Conservation (phyloP, 2,113 vertebrate genomes). For the Brachyistius frenatus region DNA sequence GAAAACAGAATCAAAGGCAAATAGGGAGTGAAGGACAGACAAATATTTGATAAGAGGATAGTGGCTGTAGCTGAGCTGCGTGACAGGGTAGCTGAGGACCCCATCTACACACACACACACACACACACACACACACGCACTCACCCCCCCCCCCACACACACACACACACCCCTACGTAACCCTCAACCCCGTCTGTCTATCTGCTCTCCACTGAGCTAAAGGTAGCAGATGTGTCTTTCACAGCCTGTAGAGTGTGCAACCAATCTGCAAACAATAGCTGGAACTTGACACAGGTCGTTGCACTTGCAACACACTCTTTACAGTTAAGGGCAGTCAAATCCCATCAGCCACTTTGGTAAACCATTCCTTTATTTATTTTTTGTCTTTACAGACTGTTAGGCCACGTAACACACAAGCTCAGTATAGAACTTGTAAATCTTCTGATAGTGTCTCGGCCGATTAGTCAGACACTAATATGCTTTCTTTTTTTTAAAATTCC, state of each 20-base stretch:
- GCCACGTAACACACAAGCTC: neutral
- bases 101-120: slow-evolving; percentile 39
- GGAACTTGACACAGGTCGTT: slow-evolving; percentile 83
- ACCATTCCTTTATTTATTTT: slow-evolving; percentile 41
- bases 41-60: slow-evolving; percentile 91
- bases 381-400: slow-evolving; percentile 21
- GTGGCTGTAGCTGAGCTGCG: slow-evolving; percentile 73
- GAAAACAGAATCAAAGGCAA: slow-evolving; percentile 88
- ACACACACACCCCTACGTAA: slow-evolving; percentile 43
- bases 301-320: slow-evolving; percentile 71
- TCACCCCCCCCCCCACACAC: neutral
- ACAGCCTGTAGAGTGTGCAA: slow-evolving; percentile 81
- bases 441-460: slow-evolving; percentile 23
- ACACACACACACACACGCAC: slow-evolving; percentile 2
- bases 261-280: slow-evolving; percentile 87
- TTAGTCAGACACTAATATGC: slow-evolving; percentile 52
- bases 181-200: slow-evolving; percentile 53
- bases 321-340: slow-evolving; percentile 58
- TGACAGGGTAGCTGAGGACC: slow-evolving; percentile 49
- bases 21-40: slow-evolving; percentile 89
- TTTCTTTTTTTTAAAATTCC: slow-evolving; percentile 30
- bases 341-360: slow-evolving; percentile 42
- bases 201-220: slow-evolving; percentile 67
- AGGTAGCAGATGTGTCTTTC: slow-evolving; percentile 87
- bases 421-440: slow-evolving; percentile 16